Base-by-base conservation (phyloP, 2,113 vertebrate genomes). In the Odontophorus gujanensis region DNA sequence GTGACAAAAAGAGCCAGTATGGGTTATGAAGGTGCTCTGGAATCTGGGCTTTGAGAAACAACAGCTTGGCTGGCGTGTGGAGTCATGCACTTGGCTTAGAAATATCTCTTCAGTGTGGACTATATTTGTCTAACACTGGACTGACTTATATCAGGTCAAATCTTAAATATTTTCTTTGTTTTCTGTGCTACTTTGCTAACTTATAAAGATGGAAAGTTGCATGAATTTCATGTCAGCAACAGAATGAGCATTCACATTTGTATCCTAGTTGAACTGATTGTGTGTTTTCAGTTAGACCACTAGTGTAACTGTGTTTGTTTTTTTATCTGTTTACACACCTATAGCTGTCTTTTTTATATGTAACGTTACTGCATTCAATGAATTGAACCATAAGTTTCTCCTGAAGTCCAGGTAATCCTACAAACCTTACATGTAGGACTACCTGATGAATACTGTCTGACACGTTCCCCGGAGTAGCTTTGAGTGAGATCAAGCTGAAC, bases 111-210 rank as follows among this genome's bases (percentile, higher is more conserved):
- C 24, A 17, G 14, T 38, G 24, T 16, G 16, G 13, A 25, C 22
- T 11, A 38, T 61, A 16, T 25, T 61, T 38, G 59, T 17, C 36
- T 38, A 25, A 25, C 9, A 22, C 36, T 24, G 15, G 59, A 38
- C 16, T 36, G 24, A 71, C n/a, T 71, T 17, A 13, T 13, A 17
- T 62, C 24, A 62, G 13, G 24, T 38, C 59, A 62, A 38, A 62
- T 38, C 9, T 11, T 9, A 5, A 74, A 26, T 0, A 21, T 47
- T 47, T 5, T 18, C 24, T 11, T 45, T 3, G 1, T 2, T 18
- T 11, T 30, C 30, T 0, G 3, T 0, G 5, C 9, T 22, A 40
- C n/a, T 24, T 12, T 7, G 18, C 34, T 25, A 40, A 28, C 38
- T 57, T 22, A n/a, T 12, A 73, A 11, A 28, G 13, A 5, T 11